Base-by-base conservation (phyloP, 2,888 invertebrate genomes). In the Saturnia pavonia region DNA sequence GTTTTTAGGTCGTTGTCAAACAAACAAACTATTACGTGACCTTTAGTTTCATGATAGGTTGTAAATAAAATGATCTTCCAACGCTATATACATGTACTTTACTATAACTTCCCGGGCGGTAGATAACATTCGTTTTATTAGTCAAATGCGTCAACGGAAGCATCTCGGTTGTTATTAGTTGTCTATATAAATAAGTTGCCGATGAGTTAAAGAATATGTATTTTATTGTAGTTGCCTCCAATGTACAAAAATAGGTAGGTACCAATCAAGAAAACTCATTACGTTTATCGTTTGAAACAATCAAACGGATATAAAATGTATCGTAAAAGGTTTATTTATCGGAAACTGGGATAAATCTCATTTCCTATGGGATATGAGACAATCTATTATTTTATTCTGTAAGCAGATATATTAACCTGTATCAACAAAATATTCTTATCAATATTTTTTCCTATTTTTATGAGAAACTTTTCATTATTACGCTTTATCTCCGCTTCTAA, bases 311-410 rank as follows among this genome's bases (percentile, higher is more conserved):
- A 69, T 71, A 72, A 74, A 71, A 70, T 72, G 72, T 78, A 78
- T 74, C 77, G 77, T 77, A 76, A 74, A 70, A 69, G 69, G 72
- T 71, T 72, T 72, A 77, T 78, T 77, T 76, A 77, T 79, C 77
- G 78, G 78, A 74, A 72, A 75, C 74, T 74, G 77, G 74, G 76
- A 78, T 77, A 76, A 78, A 77, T 77, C 75, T 77, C 74, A 78
- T 79, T 80, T 79, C 80, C 79, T 74, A 60, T 25, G 60, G 70
- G 70, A 70, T 70, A 70, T 70, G 66, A 67, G 42, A 22, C 66
- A 27, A 70, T 70, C 25, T 70, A 70, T 70, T 60, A 60, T 60
- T 60, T 66, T 70, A 22, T 66, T 67, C 42, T 40, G 9, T 65
- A 40, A 12, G 12, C 40, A 40, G 34, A 65, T 65, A 27, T 60